Conservation (phyloP, 1,140 invertebrate genomes). For the Drosophila repletoides region DNA sequence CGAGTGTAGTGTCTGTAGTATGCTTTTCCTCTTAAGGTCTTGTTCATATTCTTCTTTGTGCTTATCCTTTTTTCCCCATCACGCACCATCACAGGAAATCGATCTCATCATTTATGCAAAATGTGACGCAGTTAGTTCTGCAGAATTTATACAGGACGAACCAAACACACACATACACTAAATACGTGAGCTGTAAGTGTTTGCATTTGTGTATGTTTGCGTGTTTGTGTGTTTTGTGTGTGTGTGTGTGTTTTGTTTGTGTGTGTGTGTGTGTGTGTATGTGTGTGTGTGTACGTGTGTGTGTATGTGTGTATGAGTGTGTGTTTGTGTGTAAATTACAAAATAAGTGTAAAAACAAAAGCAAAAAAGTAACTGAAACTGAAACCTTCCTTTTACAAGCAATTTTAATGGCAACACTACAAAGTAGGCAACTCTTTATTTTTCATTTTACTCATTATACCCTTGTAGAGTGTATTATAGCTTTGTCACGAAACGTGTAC, state of each 20-base stretch:
- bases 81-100: slow-evolving; percentile 75
- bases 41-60: not conserved
- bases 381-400: slow-evolving; percentile 1
- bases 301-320: too few relatives aligned
- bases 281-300: too few relatives aligned
- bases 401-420: slow-evolving; percentile 19
- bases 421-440: slow-evolving; percentile 38
- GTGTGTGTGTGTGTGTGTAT: too few relatives aligned
- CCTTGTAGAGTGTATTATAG: too few relatives aligned
- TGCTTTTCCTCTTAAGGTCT: not conserved
- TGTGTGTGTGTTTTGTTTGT: too few relatives aligned
- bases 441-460: slow-evolving; percentile 1
- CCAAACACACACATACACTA: slow-evolving; percentile 1
- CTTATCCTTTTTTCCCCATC: slow-evolving; percentile 35
- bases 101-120: slow-evolving; percentile 81
- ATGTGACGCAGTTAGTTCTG: slow-evolving; percentile 76
- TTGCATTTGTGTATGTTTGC: slow-evolving; percentile 5
- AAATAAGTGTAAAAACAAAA: not conserved
- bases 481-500: too few relatives aligned
- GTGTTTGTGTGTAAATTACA: too few relatives aligned
- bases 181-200: too few relatives aligned
- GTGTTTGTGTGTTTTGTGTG: slow-evolving; percentile 22
- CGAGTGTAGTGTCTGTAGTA: too few relatives aligned
- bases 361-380: not conserved
- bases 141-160: slow-evolving; percentile 60